Evolutionary conservation across 2,888 invertebrate species (phyloP), one percentile per base, ranked within the genome.

Genomic region (Eucriotettix oculatus): DNA sequence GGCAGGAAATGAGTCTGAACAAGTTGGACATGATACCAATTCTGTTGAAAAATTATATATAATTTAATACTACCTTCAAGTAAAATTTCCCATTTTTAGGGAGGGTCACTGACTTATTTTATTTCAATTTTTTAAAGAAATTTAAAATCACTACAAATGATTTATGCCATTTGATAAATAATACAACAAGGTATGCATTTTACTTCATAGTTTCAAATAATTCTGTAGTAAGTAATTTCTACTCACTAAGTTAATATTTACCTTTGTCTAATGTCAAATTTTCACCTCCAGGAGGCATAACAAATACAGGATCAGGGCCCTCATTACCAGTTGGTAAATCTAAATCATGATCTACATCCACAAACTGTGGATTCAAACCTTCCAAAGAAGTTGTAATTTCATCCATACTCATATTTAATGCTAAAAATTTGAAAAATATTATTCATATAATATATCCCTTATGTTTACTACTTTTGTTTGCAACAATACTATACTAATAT

Each of bases 301-400:
- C 73, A 2, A 73, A 65, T 0, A 71, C 68, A 0, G 77, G 76
- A 1, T 74, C 65, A 0, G 76, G 76, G 0, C 78, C 78, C 68
- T 78, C 78, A 0, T 75, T 53, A 0, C 78, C 77, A 0, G 71
- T 66, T 0, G 79, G 79, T 0, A 77, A 74, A 52, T 77, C 77
- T 59, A 78, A 68, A 67, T 79, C 78, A 62, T 70, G 74, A 1
- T 76, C 77, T 1, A 73, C 67, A 62, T 77, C 73, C 63, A 78
- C 73, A 2, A 78, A 71, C 58, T 77, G 77, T 57, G 63, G 59
- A 56, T 65, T 65, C 29, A 64, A 57, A 43, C 60, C 61, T 41
- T 58, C 59, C 10, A 60, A 42, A n/a, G 48, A 48, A 14, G 48
- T 48, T 14, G 12, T 48, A n/a, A 3, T 48, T 48, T 12, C n/a